Percentiles rank a stretch among this genome's conserved stretches.
Conservation (phyloP, 2,888 invertebrate species). For the Hetaerina titia region DNA sequence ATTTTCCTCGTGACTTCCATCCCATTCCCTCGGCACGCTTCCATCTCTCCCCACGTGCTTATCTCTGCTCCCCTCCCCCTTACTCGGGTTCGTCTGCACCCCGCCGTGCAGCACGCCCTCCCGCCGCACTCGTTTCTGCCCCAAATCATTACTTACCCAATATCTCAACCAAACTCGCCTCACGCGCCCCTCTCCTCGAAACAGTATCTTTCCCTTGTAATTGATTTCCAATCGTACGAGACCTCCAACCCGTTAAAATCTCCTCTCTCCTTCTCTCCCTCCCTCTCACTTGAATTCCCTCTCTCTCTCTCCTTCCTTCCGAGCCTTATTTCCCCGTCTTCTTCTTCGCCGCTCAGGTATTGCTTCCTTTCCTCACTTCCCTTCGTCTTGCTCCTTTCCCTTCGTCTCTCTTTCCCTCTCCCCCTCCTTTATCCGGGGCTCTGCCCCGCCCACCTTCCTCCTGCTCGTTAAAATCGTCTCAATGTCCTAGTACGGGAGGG, state of each 20-base stretch:
- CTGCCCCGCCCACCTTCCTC: neutral
- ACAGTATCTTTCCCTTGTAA: neutral
- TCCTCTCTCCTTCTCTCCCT: no score
- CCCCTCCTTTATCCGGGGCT: no score
- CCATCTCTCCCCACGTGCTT: no score
- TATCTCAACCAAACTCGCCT: neutral
- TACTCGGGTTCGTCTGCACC: no score
- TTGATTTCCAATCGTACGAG: neutral
- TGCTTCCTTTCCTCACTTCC: neutral
- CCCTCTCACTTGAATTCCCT: no score
- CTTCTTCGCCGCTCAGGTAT: neutral
- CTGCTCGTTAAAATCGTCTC: constrained; percentile 22
- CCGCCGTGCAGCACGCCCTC: no score
- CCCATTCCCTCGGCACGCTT: no score
- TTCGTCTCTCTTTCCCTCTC: no score
- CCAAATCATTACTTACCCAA: neutral
- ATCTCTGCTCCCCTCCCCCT: no score
- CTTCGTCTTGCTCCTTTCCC: neutral
- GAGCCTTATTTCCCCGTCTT: neutral
- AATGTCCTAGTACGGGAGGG: neutral
- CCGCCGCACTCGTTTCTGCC: no score
- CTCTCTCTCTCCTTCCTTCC: neutral
- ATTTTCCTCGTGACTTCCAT: no score
- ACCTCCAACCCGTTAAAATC: no score
- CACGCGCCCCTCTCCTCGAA: neutral